A percentile compares a stretch with the other conserved stretches of the same genome.
phyloP scores from a whole-genome alignment of 2,113 vertebrate genomes.

The Coregonus clupeaformis region DNA sequence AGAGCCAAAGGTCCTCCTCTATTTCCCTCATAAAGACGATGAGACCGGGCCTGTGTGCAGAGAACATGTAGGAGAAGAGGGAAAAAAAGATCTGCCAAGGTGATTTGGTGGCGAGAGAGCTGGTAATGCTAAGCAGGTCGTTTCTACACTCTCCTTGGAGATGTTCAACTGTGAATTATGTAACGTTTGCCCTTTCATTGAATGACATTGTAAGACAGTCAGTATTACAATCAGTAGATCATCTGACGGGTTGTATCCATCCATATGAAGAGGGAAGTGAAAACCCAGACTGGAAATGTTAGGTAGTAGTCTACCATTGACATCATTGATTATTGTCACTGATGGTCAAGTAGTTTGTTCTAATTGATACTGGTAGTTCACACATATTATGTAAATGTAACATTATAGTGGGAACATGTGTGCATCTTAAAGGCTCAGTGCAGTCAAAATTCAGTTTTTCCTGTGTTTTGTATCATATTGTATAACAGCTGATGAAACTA shows the following conservation, averaged over 20 bases:
- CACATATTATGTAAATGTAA: too few relatives aligned
- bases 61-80: constrained; percentile 15
- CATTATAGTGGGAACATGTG: too few relatives aligned
- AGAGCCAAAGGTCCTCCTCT: constrained; percentile 2
- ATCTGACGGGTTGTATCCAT: constrained; percentile 32
- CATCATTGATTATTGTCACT: too few relatives aligned
- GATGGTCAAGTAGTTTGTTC: too few relatives aligned
- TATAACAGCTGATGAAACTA: too few relatives aligned
- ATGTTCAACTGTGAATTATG: constrained; percentile 44
- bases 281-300: constrained; percentile 21
- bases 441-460: too few relatives aligned
- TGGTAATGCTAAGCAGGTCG: constrained; percentile 41
- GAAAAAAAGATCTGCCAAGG: neutral
- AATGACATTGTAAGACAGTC: constrained; percentile 2
- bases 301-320: neutral
- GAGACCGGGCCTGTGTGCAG: neutral
- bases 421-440: too few relatives aligned
- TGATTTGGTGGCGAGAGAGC: constrained; percentile 6
- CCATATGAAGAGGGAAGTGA: constrained; percentile 37
- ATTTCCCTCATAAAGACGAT: constrained; percentile 27
- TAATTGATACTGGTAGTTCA: too few relatives aligned
- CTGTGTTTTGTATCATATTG: too few relatives aligned
- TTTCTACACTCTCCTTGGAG: constrained; percentile 19
- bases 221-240: constrained; percentile 26
- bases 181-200: constrained; percentile 56